Evolutionary conservation across 2,797 vertebrate species (phyloP).

Genomic region (Pseudotriccus pelzelni): DNA sequence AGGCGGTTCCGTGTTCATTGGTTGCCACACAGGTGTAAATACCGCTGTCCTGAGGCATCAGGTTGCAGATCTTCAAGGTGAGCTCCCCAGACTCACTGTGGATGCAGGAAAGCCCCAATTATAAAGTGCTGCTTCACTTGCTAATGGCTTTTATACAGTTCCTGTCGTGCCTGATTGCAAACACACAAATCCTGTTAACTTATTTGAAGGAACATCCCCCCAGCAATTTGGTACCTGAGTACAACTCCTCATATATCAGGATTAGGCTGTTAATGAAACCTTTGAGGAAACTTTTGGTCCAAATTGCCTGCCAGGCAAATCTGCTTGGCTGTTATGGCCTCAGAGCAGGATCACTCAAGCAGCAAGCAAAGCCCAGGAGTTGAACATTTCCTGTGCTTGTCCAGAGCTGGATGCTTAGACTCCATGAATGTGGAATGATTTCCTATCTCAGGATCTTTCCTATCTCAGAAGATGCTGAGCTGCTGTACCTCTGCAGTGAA

Average conservation of each 20-base stretch:
- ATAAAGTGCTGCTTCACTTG: background rate
- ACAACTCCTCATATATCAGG: background rate
- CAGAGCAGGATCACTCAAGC: background rate
- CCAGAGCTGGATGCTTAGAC: background rate
- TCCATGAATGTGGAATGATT: background rate
- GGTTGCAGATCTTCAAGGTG: conserved; percentile 92
- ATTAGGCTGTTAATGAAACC: background rate
- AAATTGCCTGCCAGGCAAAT: background rate
- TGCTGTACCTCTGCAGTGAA: background rate
- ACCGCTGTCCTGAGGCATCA: conserved; percentile 97
- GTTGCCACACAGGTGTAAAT: conserved; percentile 95
- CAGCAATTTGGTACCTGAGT: background rate
- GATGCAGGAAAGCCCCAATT: background rate
- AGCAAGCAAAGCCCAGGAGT: background rate
- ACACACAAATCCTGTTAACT: background rate
- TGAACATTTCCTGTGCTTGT: background rate
- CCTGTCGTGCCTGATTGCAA: background rate
- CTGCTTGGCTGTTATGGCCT: background rate
- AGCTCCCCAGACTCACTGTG: conserved; percentile 93
- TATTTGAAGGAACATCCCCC: background rate
- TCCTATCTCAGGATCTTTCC: background rate
- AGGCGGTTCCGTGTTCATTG: conserved; percentile 89
- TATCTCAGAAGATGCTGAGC: fast-evolving
- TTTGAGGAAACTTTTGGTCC: background rate
- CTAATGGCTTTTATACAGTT: background rate